A percentile compares a stretch with the other conserved stretches of the same genome.
These are phyloP conservation scores for Pluvialis apricaria DNA, from an alignment of 2,113 vertebrate genomes.

Conservation along the genomic window DNA sequence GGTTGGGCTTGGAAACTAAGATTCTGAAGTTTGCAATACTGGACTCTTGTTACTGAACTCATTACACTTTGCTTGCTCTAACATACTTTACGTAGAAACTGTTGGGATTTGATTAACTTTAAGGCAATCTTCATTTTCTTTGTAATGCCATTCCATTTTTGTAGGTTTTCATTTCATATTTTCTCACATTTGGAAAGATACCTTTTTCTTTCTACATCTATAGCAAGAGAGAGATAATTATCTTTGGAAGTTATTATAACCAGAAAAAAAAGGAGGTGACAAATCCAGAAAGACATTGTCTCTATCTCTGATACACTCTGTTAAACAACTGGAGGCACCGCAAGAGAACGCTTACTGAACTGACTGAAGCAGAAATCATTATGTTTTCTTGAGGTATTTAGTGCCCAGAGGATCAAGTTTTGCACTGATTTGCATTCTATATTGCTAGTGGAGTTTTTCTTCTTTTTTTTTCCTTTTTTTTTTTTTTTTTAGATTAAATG, in stretches of 20 bases:
- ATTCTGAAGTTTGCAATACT: neutral
- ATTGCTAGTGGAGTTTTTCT: neutral
- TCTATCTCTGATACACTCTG: neutral
- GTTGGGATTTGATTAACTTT: neutral
- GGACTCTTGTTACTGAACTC: neutral
- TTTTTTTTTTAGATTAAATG: neutral
- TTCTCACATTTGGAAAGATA: neutral
- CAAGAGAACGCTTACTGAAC: neutral
- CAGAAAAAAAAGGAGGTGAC: neutral
- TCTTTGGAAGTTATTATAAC: neutral
- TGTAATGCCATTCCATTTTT: neutral
- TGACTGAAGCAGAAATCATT: neutral
- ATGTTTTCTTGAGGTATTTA: neutral
- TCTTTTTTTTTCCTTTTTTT: neutral
- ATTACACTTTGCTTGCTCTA: neutral
- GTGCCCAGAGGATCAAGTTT: neutral
- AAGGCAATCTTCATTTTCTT: neutral
- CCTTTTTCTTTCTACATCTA: neutral
- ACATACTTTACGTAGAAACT: neutral
- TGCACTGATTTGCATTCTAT: neutral
- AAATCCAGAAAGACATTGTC: neutral
- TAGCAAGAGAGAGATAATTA: neutral
- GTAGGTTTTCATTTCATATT: neutral
- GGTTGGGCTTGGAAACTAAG: neutral
- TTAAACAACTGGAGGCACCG: neutral